Evolutionary conservation across 2,797 vertebrate species (phyloP).

Genomic region (Poliocrania exsul): DNA sequence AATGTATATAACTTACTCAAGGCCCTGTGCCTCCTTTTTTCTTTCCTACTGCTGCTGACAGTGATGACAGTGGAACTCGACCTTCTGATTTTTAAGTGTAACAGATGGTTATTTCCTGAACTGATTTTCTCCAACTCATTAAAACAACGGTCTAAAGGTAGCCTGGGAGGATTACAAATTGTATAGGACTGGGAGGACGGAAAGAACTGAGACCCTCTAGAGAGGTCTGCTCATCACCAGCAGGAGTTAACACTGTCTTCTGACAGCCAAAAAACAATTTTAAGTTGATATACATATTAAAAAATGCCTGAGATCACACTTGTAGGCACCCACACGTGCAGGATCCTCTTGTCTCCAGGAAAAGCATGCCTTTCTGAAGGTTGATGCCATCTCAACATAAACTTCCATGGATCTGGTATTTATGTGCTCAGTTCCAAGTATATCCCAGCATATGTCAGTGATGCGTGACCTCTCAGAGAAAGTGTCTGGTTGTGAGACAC

Average conservation of each 20-base stretch:
- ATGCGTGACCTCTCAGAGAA: neutral
- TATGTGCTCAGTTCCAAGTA: neutral
- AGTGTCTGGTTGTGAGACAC: neutral
- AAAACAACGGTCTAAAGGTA: neutral
- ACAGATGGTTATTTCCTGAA: neutral
- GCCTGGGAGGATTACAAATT: neutral
- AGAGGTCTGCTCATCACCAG: neutral
- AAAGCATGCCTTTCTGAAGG: neutral
- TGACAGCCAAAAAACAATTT: neutral
- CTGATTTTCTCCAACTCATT: neutral
- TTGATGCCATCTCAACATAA: neutral
- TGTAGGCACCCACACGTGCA: neutral
- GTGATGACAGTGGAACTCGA: neutral
- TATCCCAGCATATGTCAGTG: neutral
- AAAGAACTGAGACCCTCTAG: neutral
- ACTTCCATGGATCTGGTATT: neutral
- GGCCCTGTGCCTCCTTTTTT: neutral
- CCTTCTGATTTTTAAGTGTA: slow-evolving; percentile 2
- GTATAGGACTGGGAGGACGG: neutral
- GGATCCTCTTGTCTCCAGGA: neutral
- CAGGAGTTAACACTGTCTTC: neutral
- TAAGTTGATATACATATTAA: neutral
- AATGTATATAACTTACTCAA: neutral
- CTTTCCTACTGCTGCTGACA: neutral
- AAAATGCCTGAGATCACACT: neutral